phyloP scores from a whole-genome alignment of 2,888 invertebrate species.

The Agonopterix heracliana region DNA sequence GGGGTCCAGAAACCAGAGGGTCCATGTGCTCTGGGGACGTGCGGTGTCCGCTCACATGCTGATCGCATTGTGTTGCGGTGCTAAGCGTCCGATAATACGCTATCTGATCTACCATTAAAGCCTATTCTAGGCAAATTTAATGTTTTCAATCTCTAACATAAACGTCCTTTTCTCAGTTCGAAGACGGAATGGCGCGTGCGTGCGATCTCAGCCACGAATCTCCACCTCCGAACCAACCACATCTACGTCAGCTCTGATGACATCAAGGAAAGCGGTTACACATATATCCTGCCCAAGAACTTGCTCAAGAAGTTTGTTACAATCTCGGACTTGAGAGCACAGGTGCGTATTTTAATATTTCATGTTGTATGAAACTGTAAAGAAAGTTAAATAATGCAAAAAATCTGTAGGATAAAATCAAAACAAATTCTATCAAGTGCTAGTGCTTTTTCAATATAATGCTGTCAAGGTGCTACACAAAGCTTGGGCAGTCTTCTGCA shows the following conservation, averaged over 20 bases:
- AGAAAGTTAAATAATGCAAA: too few species aligned
- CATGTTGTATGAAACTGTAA: background rate
- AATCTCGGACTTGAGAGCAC: constrained; percentile 97
- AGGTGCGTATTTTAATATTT: constrained; percentile 72
- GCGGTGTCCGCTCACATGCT: constrained; percentile 24
- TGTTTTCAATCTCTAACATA: background rate
- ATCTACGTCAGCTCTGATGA: constrained; percentile 99
- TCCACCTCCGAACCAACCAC: constrained; percentile 98
- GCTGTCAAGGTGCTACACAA: background rate
- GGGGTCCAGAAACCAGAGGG: constrained; percentile 72
- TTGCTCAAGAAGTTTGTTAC: constrained; percentile 99
- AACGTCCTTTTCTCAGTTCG: constrained; percentile 77
- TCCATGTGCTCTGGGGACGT: constrained; percentile 59
- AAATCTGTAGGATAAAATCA: too few species aligned
- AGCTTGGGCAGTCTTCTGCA: too few species aligned
- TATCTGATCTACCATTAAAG: constrained; percentile 36
- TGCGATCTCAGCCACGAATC: constrained; percentile 98
- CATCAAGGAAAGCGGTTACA: constrained; percentile 99
- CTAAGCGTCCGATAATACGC: constrained; percentile 44
- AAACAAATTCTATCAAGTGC: too few species aligned
- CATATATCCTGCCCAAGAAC: constrained; percentile 95
- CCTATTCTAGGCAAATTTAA: background rate
- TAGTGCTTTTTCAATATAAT: too few species aligned
- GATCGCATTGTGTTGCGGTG: constrained; percentile 33
- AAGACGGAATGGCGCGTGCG: constrained; percentile 99